Base-by-base conservation (phyloP, 2,888 invertebrate species). In the Philereme vetulata region DNA sequence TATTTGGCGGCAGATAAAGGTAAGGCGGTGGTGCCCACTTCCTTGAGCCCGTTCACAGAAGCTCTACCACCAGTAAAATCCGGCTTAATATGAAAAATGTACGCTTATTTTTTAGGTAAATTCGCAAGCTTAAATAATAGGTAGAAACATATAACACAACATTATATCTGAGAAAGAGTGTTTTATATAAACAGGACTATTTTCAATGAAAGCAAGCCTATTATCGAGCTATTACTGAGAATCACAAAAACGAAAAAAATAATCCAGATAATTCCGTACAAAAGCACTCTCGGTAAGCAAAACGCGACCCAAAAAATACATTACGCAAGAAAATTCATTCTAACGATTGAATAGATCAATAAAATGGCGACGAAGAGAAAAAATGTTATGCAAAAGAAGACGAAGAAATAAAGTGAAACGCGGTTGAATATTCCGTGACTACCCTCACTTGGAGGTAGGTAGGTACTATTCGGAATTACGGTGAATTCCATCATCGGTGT, bases 261-360 rank as follows among this genome's bases (percentile, higher is more conserved):
- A 67, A 67, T 67, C 68, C 64, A 67, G 66, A 63, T 64, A 71
- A 77, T 72, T 67, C 67, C 62, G 70, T 71, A 68, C 66, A 62
- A 68, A 65, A 66, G 62, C 65, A 60, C 64, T 60, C 62, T 52
- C 56, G 51, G 60, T 64, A 62, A 66, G 62, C 64, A 60, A 61
- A 61, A 60, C 56, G 62, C 51, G 46, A 42, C 65, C 63, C 67
- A 62, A 78, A 79, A 83, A 79, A 81, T 73, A 80, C 77, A 81
- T 80, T 76, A 69, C 64, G 53, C 59, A 74, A 75, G 72, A 72
- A 70, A 78, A 78, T 80, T 81, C 78, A 63, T 66, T 66, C 64
- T 77, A 77, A 76, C 84, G 78, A 85, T 81, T 82, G 83, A 82
- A 82, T 80, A 80, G 80, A 85, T 86, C 85, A 84, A 86, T 85